phyloP scores from a whole-genome alignment of 2,797 vertebrate genomes.

The Microctenopoma lineatum region DNA sequence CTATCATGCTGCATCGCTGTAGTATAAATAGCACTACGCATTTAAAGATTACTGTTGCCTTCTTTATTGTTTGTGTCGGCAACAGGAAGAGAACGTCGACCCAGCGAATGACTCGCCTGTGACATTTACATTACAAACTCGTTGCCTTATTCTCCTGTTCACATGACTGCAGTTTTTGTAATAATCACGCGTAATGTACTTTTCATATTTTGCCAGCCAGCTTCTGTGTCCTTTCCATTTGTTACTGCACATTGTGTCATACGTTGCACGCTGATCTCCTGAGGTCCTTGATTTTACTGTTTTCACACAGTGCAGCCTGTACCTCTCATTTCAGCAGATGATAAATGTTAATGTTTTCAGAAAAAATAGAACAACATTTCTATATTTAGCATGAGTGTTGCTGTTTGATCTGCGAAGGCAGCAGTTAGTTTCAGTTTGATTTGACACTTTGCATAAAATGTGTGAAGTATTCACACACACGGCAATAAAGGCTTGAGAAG shows the following conservation, averaged over 20 bases:
- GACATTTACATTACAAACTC: slow-evolving; percentile 38
- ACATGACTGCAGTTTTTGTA: slow-evolving; percentile 36
- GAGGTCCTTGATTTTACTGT: slow-evolving; percentile 25
- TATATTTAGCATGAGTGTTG: slow-evolving; percentile 53
- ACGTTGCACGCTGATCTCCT: slow-evolving; percentile 9
- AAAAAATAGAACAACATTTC: slow-evolving; percentile 26
- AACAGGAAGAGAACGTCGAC: not conserved
- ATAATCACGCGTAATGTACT: slow-evolving; percentile 15
- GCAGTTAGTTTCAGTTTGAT: slow-evolving; percentile 24
- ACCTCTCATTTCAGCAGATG: slow-evolving; percentile 35
- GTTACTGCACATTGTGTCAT: slow-evolving; percentile 12
- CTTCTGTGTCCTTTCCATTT: slow-evolving; percentile 22
- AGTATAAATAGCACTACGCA: not conserved
- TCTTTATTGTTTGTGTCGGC: slow-evolving; percentile 27
- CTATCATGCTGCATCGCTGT: not conserved
- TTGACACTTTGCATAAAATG: slow-evolving; percentile 44
- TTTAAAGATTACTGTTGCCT: slow-evolving; percentile 17
- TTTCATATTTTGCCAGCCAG: slow-evolving; percentile 15
- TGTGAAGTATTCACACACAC: slow-evolving; percentile 37
- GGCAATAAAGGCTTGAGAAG: not conserved
- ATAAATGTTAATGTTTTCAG: slow-evolving; percentile 43
- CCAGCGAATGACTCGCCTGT: slow-evolving; percentile 6
- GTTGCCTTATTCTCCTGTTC: slow-evolving; percentile 69
- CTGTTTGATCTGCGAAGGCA: slow-evolving; percentile 46
- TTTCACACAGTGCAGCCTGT: slow-evolving; percentile 25